A percentile compares a stretch with the other conserved stretches of the same genome.
Conservation (phyloP, 1,140 invertebrate species). For the Aphaenogaster ashmeadi region DNA sequence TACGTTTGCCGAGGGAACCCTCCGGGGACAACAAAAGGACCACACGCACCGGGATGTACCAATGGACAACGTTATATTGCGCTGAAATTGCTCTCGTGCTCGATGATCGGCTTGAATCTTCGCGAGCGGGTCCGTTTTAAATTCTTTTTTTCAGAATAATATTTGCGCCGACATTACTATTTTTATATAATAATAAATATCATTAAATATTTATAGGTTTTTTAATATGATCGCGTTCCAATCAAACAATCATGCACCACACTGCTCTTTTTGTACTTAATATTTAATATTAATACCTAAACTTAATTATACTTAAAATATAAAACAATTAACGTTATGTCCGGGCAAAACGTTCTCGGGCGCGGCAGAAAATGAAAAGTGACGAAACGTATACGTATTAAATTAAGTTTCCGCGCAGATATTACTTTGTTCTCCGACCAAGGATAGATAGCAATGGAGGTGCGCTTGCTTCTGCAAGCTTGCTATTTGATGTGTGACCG, state of each 20-base stretch:
- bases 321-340: not conserved
- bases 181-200: not conserved
- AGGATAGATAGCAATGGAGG: constrained; percentile 47
- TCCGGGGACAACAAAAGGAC: constrained; percentile 84
- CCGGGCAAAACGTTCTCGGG: not conserved
- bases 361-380: constrained; percentile 25
- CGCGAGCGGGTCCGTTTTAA: not conserved
- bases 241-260: not conserved
- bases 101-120: constrained; percentile 59
- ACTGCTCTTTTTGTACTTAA: not conserved
- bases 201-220: not conserved
- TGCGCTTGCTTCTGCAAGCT: constrained; percentile 30
- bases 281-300: not conserved
- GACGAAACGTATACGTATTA: constrained; percentile 36
- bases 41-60: constrained; percentile 81
- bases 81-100: constrained; percentile 80
- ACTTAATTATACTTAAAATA: not conserved
- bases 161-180: not conserved
- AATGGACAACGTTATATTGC: constrained; percentile 83
- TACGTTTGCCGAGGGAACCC: constrained; percentile 83
- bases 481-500: constrained; percentile 62
- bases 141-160: constrained; percentile 21
- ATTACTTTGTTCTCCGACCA: constrained; percentile 41
- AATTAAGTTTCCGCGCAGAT: constrained; percentile 41
- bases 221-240: not conserved